Conservation (phyloP, 2,113 vertebrate species). For the Eubucco bourcierii region DNA sequence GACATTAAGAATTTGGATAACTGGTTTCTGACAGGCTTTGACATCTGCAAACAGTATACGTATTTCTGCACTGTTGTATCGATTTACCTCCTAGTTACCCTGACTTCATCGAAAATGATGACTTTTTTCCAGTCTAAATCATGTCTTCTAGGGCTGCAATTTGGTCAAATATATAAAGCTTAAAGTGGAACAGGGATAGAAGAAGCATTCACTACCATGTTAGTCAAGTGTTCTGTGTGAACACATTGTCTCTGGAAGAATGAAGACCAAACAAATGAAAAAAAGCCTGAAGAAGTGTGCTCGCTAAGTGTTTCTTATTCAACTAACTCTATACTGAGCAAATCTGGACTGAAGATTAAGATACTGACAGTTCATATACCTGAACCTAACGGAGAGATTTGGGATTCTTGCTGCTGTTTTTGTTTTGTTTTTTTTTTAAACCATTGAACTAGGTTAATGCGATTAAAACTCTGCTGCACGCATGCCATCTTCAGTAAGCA, state of each 20-base stretch:
- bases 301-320: neutral
- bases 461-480: neutral
- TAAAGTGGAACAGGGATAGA: neutral
- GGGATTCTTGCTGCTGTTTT: no score
- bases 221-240: fast-evolving
- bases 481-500: neutral
- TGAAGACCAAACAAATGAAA: no score
- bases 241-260: fast-evolving
- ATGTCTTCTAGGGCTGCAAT: neutral
- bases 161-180: neutral
- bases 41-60: neutral
- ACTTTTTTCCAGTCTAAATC: neutral
- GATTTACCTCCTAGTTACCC: neutral
- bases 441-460: neutral
- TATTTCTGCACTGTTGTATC: neutral
- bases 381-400: neutral
- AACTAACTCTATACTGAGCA: neutral
- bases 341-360: neutral
- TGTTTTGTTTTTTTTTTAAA: neutral
- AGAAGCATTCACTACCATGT: neutral
- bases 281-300: neutral
- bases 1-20: neutral
- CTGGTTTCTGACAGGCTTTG: neutral
- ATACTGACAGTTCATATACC: neutral
- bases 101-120: neutral